phyloP scores from a whole-genome alignment of 2,797 vertebrate genomes.

The Semotilus atromaculatus region DNA sequence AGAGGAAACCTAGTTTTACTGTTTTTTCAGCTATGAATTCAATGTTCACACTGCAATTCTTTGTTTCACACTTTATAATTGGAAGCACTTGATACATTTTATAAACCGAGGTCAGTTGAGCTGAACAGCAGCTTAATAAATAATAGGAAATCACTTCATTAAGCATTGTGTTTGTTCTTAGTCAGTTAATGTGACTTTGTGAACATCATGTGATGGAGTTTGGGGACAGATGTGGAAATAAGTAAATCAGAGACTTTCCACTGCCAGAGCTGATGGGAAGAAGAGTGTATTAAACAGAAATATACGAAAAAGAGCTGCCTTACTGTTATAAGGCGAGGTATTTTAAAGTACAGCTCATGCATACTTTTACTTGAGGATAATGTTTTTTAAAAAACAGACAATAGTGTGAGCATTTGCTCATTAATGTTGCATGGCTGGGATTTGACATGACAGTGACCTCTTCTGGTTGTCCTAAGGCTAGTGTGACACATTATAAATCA shows the following conservation, averaged over 20 bases:
- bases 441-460: conserved; percentile 49
- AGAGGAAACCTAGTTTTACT: background rate
- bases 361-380: background rate
- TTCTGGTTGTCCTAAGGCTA: conserved; percentile 27
- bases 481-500: conserved; percentile 27
- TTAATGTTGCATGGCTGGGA: conserved; percentile 11
- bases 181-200: conserved; percentile 17
- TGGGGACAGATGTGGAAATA: background rate
- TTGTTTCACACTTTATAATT: background rate
- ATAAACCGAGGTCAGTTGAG: background rate
- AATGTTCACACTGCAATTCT: background rate
- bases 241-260: background rate
- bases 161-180: background rate
- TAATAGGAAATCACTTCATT: background rate
- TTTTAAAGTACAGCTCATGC: background rate
- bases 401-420: background rate
- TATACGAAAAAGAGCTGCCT: background rate
- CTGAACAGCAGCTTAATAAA: conserved; percentile 3
- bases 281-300: background rate
- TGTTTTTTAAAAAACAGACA: background rate
- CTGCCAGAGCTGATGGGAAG: background rate
- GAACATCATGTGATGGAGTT: background rate
- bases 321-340: background rate
- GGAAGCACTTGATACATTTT: background rate
- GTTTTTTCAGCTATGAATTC: background rate